These are phyloP conservation scores for Bombyx mori DNA, from an alignment of 1,140 invertebrate genomes.

Conservation along the genomic window DNA sequence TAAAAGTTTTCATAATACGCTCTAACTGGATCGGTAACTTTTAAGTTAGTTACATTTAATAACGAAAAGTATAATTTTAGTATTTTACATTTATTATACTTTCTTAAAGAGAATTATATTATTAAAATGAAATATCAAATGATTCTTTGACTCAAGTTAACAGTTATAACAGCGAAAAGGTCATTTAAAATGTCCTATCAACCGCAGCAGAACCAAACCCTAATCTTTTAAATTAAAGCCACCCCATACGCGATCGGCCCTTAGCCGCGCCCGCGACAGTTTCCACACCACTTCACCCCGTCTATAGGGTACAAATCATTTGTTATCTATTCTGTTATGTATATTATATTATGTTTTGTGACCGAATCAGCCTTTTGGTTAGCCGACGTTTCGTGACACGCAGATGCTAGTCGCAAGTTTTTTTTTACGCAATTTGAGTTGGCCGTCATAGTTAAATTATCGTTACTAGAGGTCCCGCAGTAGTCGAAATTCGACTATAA, in stretches of 20 bases:
- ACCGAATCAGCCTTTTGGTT: conserved; percentile 1
- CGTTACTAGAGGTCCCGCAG: too few species aligned
- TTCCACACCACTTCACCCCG: conserved; percentile 17
- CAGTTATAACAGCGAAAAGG: background rate
- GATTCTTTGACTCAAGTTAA: too few species aligned
- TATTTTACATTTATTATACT: background rate
- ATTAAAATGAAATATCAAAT: background rate
- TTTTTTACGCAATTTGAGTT: too few species aligned
- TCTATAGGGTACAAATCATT: conserved; percentile 25
- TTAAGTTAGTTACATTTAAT: background rate
- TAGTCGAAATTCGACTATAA: too few species aligned
- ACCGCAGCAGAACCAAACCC: background rate
- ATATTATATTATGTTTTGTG: conserved; percentile 11
- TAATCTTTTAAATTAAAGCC: background rate
- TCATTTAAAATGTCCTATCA: background rate
- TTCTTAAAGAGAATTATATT: background rate
- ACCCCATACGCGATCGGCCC: background rate
- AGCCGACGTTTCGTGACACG: too few species aligned
- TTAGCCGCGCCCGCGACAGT: conserved; percentile 8
- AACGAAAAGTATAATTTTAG: background rate
- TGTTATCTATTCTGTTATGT: conserved; percentile 21
- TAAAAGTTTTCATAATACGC: background rate
- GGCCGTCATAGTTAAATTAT: too few species aligned
- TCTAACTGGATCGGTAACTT: background rate
- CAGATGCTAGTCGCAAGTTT: too few species aligned